These are phyloP conservation scores for Pteruthius melanotis DNA, from an alignment of 2,113 vertebrate genomes.

Conservation along the genomic window DNA sequence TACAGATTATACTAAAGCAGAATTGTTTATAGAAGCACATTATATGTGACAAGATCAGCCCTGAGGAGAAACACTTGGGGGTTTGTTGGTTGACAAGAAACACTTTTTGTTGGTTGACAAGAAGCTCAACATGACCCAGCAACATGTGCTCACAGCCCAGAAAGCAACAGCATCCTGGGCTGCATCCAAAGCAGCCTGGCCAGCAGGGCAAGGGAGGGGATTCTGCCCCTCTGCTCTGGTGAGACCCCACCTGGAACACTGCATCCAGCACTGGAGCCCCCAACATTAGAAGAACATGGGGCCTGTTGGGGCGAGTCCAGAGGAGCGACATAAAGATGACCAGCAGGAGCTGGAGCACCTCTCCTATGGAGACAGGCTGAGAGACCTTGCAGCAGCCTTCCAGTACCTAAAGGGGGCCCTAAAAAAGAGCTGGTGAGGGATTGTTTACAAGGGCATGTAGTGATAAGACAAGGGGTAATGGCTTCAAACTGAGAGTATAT, in stretches of 20 bases:
- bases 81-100: background rate
- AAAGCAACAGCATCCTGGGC: background rate
- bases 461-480: background rate
- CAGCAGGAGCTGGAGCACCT: background rate
- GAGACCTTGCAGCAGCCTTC: background rate
- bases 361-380: background rate
- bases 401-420: background rate
- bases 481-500: background rate
- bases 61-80: background rate
- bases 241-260: background rate
- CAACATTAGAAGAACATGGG: background rate
- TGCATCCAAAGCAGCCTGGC: background rate
- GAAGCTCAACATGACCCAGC: background rate
- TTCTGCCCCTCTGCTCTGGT: background rate
- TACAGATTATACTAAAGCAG: background rate
- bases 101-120: background rate
- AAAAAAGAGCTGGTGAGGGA: background rate
- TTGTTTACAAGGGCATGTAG: background rate
- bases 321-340: background rate
- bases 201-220: background rate
- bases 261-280: background rate
- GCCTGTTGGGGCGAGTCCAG: background rate
- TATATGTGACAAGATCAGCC: background rate
- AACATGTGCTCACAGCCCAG: fast-evolving
- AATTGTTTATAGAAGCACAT: background rate